A percentile compares a stretch with the other conserved stretches of the same genome.
phyloP scores from a whole-genome alignment of 2,888 invertebrate genomes.

The Isoperla grammatica region DNA sequence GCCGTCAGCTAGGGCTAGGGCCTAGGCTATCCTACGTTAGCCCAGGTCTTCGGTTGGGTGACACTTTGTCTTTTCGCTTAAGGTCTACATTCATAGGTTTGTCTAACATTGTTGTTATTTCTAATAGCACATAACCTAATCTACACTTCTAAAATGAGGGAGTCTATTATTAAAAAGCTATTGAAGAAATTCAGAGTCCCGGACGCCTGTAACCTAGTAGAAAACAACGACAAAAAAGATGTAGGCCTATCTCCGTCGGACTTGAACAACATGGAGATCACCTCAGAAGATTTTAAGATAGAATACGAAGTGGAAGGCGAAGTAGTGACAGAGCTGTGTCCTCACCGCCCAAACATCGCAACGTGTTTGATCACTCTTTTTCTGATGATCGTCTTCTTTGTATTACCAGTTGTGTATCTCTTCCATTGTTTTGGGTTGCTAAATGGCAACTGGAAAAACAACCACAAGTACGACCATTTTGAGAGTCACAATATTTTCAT shows the following conservation, averaged over 20 bases:
- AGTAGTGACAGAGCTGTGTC: constrained; percentile 32
- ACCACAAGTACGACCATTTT: constrained; percentile 18
- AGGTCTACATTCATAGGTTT: too few relatives aligned
- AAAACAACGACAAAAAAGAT: neutral
- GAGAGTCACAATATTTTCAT: too few relatives aligned
- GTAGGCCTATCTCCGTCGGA: constrained; percentile 20
- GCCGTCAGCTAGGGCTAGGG: too few relatives aligned
- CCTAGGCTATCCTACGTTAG: too few relatives aligned
- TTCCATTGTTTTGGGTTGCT: constrained; percentile 43
- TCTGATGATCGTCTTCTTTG: constrained; percentile 42
- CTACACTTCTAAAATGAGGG: too few relatives aligned
- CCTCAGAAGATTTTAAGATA: constrained; percentile 33
- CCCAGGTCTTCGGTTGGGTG: too few relatives aligned
- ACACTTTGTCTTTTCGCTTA: too few relatives aligned
- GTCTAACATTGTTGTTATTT: too few relatives aligned
- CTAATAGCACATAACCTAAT: too few relatives aligned
- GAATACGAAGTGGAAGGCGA: constrained; percentile 39
- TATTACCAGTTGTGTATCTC: constrained; percentile 43
- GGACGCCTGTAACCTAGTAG: too few relatives aligned
- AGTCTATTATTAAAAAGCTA: too few relatives aligned
- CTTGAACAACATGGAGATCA: constrained; percentile 19
- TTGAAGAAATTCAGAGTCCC: too few relatives aligned
- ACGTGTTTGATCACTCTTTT: constrained; percentile 40
- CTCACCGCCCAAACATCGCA: constrained; percentile 40
- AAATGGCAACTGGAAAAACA: constrained; percentile 33